phyloP scores from a whole-genome alignment of 64 coral and sea anemone species.

The Montipora capricornis region DNA sequence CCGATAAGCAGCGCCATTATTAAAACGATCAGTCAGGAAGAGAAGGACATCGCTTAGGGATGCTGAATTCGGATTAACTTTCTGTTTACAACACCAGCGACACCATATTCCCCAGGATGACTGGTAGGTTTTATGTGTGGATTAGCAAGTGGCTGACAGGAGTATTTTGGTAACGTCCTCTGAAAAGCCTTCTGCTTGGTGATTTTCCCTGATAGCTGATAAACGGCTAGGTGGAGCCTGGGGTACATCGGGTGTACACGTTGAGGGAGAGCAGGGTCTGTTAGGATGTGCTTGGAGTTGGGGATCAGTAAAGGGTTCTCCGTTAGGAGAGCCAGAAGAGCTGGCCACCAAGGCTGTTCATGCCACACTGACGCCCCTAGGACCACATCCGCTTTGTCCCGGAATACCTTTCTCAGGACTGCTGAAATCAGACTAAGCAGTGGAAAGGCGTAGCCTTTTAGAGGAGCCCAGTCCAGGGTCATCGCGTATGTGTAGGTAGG shows the following conservation, averaged over 20 bases:
- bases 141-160: constrained; percentile 10
- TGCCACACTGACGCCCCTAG: neutral
- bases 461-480: constrained; percentile 31
- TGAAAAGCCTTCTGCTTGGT: constrained; percentile 50
- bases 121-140: constrained; percentile 51
- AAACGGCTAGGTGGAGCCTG: constrained; percentile 49
- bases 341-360: neutral
- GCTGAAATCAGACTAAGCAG: neutral
- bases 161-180: constrained; percentile 44
- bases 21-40: constrained; percentile 30
- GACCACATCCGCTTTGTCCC: neutral
- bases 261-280: neutral
- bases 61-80: constrained; percentile 40
- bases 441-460: constrained; percentile 30
- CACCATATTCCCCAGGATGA: constrained; percentile 41
- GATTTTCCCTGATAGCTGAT: constrained; percentile 45
- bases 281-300: constrained; percentile 3
- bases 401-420: neutral
- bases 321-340: neutral
- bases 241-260: constrained; percentile 21
- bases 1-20: constrained; percentile 19
- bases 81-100: constrained; percentile 49
- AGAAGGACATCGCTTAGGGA: constrained; percentile 7
- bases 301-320: constrained; percentile 1
- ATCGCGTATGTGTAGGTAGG: neutral